A percentile compares a stretch with the other conserved stretches of the same genome.
These are phyloP conservation scores for Acyrthosiphon pisum DNA, from an alignment of 1,140 invertebrate species.

Conservation along the genomic window DNA sequence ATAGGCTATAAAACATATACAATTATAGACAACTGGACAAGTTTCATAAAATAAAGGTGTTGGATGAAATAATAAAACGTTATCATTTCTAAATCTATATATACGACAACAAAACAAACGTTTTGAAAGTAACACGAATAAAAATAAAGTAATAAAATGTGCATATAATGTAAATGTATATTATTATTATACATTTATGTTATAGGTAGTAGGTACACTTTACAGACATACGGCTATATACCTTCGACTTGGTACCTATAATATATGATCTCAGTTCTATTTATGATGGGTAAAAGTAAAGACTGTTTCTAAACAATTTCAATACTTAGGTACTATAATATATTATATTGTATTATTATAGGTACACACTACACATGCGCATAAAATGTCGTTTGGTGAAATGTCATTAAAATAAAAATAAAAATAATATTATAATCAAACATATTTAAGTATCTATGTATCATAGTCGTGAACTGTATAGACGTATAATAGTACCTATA, in stretches of 20 bases:
- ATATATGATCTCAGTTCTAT: neutral
- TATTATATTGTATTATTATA: too few species aligned
- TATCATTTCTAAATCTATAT: slow-evolving; percentile 35
- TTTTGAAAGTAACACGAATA: neutral
- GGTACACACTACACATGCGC: too few species aligned
- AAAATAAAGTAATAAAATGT: neutral
- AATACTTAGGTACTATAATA: neutral
- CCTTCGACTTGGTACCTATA: neutral
- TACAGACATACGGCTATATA: neutral
- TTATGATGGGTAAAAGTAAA: neutral
- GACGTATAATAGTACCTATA: neutral
- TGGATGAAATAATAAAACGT: neutral
- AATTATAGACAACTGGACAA: neutral
- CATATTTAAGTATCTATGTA: neutral
- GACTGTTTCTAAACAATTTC: neutral
- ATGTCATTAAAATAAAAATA: neutral
- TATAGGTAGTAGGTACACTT: neutral
- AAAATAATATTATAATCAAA: neutral
- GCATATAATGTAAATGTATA: neutral
- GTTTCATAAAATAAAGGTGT: slow-evolving; percentile 19
- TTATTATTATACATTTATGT: neutral
- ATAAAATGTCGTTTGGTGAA: neutral
- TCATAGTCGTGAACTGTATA: neutral
- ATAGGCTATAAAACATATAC: slow-evolving; percentile 1
- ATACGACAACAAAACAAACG: neutral